Base-by-base conservation (phyloP, 1,140 invertebrate species). In the Drosophila prosaltans region DNA sequence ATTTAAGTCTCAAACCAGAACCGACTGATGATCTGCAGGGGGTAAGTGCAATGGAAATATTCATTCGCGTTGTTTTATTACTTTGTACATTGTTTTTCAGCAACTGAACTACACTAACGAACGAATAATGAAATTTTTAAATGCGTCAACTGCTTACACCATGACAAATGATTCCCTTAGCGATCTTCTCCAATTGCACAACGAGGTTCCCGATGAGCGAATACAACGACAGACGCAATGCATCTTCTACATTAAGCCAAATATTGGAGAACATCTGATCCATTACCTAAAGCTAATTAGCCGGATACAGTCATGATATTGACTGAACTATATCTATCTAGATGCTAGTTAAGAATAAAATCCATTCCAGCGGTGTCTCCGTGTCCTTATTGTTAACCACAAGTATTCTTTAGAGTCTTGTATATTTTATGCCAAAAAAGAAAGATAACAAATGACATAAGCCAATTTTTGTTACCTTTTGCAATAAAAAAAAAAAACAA, bases 91-190 rank as follows among this genome's bases (percentile, higher is more conserved):
- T 10, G 10, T 9, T 28, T 65, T 66, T 5, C 39, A 91, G 81
- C 84, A 89, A 68, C 57, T 78, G 1, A 83, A 77, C 39, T 91
- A 77, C 62, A 92, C 82, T 21, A 92, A 91, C 40, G 89, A 92
- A 55, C 82, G 91, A 9, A 92, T 92, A 55, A 79, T 88, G 65
- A 84, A 74, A 51, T 92, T 92, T 21, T 70, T 92, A 4, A 85
- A 86, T 21, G 71, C 83, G 45, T 90, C 91, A 0, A 65, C 72
- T 1, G 58, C 51, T 1, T 74, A 81, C 30, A 71, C 43, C 9
- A 69, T 76, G 5, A 69, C 69, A 9, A 64, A 65, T 59, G 80
- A 86, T 63, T 90, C 88, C 2, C 43, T 92, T 0, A 76, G 36
- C 24, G 81, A 92, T 71, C 48, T 92, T 45, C 68, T 91, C 16